Conservation (phyloP, 2,113 vertebrate species). For the Jacana jacana region DNA sequence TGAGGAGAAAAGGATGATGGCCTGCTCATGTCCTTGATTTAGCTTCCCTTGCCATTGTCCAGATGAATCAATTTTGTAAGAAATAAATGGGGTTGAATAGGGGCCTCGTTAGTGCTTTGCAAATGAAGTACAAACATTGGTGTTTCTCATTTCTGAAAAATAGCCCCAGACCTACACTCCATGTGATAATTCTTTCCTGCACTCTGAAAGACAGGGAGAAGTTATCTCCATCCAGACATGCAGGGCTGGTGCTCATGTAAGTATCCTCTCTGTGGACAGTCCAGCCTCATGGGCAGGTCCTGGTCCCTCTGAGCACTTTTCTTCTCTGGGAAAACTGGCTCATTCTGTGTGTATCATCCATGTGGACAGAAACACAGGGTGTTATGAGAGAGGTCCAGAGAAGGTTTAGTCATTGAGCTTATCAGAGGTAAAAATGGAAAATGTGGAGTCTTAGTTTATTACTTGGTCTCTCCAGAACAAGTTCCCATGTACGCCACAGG, state of each 20-base stretch:
- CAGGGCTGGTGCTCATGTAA: not conserved
- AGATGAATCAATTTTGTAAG: conserved; percentile 56
- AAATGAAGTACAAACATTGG: not conserved
- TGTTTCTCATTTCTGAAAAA: not conserved
- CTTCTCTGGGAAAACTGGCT: not conserved
- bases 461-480: not conserved
- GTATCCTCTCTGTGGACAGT: not conserved
- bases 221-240: not conserved
- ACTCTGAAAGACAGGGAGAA: not conserved
- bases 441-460: not conserved
- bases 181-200: not conserved
- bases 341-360: not conserved
- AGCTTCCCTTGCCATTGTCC: conserved; percentile 76
- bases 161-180: not conserved
- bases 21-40: conserved; percentile 74
- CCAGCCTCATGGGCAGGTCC: not conserved
- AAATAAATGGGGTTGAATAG: not conserved
- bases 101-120: not conserved
- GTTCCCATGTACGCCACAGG: not conserved
- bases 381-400: not conserved
- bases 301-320: not conserved
- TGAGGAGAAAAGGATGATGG: conserved; percentile 38
- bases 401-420: not conserved
- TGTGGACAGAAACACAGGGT: accelerated
- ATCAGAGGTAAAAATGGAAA: not conserved